Evolutionary conservation across 1,140 invertebrate genomes (phyloP).

Genomic region (Cardiocondyla obscurior): DNA sequence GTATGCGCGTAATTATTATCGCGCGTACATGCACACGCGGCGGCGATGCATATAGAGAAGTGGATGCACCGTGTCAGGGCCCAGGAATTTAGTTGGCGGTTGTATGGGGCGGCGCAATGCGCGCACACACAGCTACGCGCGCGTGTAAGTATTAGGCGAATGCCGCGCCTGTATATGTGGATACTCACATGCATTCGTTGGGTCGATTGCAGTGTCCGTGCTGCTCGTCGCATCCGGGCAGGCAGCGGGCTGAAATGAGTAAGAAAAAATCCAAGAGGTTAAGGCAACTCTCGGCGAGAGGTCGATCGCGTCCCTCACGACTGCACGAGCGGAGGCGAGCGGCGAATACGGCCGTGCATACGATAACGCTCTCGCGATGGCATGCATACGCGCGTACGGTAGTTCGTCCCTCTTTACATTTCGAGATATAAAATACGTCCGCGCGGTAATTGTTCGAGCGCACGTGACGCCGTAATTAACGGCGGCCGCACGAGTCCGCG

Average conservation of each 20-base stretch:
- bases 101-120: constrained; percentile 27
- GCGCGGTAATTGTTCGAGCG: neutral
- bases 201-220: constrained; percentile 96
- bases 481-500: no score
- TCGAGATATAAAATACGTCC: neutral
- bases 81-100: constrained; percentile 56
- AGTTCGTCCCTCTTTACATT: constrained; percentile 37
- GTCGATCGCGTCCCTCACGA: constrained; percentile 80
- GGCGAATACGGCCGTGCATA: constrained; percentile 60
- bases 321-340: constrained; percentile 69
- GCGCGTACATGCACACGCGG: constrained; percentile 16
- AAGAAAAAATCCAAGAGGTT: constrained; percentile 84
- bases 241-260: constrained; percentile 94
- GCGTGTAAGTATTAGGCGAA: constrained; percentile 25
- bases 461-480: neutral
- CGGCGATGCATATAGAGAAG: constrained; percentile 35
- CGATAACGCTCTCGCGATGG: neutral
- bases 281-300: constrained; percentile 80
- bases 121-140: neutral
- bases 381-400: constrained; percentile 25
- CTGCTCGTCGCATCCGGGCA: constrained; percentile 93
- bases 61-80: constrained; percentile 44
- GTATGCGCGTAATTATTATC: constrained; percentile 59
- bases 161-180: constrained; percentile 13
- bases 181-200: constrained; percentile 97